These are phyloP conservation scores for Melipona beecheii DNA, from an alignment of 2,888 invertebrate species.

Conservation along the genomic window DNA sequence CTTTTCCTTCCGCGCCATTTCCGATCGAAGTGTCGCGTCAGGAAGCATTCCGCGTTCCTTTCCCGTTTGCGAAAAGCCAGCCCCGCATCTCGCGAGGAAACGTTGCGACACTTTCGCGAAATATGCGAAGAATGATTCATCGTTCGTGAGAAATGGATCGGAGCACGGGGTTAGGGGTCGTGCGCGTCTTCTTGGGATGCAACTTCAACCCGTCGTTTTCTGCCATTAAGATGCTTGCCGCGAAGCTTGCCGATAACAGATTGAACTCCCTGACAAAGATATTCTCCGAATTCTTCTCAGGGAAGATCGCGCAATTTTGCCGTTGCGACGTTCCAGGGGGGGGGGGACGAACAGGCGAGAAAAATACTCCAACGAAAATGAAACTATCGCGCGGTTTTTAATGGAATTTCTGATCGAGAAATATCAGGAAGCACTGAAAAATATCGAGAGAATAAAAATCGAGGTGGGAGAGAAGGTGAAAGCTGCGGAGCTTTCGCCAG, in stretches of 20 bases:
- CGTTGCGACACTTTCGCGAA: constrained; percentile 23
- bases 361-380: not conserved
- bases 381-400: not conserved
- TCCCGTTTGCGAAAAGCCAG: constrained; percentile 12
- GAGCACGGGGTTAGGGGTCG: constrained; percentile 54
- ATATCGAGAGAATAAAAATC: not conserved
- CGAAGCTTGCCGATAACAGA: not conserved
- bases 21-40: constrained; percentile 72
- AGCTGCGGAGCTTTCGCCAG: not conserved
- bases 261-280: not conserved
- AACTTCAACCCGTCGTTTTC: constrained; percentile 5
- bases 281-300: not conserved
- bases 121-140: constrained; percentile 60
- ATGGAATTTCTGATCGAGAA: not conserved
- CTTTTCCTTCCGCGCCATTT: constrained; percentile 74
- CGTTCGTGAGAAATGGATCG: constrained; percentile 38
- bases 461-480: too few species aligned
- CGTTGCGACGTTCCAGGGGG: not conserved
- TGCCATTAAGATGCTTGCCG: not conserved
- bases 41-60: constrained; percentile 65
- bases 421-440: not conserved
- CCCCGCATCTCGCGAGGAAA: not conserved
- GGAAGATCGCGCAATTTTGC: not conserved
- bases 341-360: not conserved
- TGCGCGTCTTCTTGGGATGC: constrained; percentile 37